Evolutionary conservation across 2,888 invertebrate genomes (phyloP).

Genomic region (Drosophila greeni): DNA sequence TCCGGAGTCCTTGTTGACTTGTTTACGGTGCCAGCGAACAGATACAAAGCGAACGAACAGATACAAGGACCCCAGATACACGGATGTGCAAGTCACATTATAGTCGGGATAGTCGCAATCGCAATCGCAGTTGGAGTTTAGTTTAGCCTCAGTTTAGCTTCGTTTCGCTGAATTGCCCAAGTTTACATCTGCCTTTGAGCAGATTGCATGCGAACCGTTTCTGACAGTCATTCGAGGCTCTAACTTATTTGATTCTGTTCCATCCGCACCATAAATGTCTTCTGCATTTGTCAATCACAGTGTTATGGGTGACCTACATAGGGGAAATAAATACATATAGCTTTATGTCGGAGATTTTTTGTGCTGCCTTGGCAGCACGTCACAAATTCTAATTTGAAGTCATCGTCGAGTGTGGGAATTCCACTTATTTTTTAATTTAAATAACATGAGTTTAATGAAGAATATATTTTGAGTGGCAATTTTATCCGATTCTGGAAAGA

Average conservation of each 20-base stretch:
- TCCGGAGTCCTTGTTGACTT: constrained; percentile 34
- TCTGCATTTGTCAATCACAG: constrained; percentile 60
- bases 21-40: constrained; percentile 39
- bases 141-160: constrained; percentile 9
- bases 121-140: constrained; percentile 21
- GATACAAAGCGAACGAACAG: constrained; percentile 33
- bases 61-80: constrained; percentile 28
- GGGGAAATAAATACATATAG: constrained; percentile 1
- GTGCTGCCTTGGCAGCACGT: background rate
- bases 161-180: constrained; percentile 25
- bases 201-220: constrained; percentile 55
- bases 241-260: constrained; percentile 33
- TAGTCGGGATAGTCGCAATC: constrained; percentile 19
- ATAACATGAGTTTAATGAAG: background rate
- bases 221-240: constrained; percentile 53
- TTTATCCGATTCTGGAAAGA: too few relatives aligned
- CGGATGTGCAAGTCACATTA: constrained; percentile 37
- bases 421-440: constrained; percentile 3
- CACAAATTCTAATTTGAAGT: constrained; percentile 2
- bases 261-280: constrained; percentile 33
- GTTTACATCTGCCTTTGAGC: constrained; percentile 26
- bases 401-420: background rate
- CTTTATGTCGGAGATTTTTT: constrained; percentile 4
- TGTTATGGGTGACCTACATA: constrained; percentile 29
- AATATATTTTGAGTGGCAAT: background rate